phyloP scores from a whole-genome alignment of 2,888 invertebrate genomes.

The Neoaliturus tenellus region DNA sequence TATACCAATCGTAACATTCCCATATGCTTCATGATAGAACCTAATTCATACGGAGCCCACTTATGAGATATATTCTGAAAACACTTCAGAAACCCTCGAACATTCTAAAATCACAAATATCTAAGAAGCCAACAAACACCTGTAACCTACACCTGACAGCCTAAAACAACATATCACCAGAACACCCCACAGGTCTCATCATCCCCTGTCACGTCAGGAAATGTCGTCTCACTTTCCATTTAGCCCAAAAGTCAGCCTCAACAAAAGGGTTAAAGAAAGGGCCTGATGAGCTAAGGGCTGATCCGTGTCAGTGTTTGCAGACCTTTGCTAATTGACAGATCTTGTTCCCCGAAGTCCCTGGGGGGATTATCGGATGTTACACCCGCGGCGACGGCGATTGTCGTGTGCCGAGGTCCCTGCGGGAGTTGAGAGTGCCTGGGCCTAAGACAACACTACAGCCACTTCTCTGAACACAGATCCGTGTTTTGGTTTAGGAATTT shows the following conservation, averaged over 20 bases:
- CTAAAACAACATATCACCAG: not conserved
- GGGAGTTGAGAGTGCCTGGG: not conserved
- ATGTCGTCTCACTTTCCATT: conserved; percentile 6
- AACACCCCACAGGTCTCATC: conserved; percentile 6
- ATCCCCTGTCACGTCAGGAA: not conserved
- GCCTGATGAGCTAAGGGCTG: not conserved
- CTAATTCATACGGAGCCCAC: too few relatives aligned
- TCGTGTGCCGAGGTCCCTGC: not conserved
- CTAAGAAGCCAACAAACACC: not conserved
- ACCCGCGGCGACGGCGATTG: not conserved
- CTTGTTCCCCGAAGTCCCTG: not conserved
- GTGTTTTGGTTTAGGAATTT: not conserved
- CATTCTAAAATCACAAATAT: not conserved
- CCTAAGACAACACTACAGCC: not conserved
- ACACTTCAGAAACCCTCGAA: not conserved
- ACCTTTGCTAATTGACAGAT: conserved; percentile 17
- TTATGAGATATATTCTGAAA: too few relatives aligned
- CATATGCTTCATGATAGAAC: too few relatives aligned
- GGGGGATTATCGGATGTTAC: not conserved
- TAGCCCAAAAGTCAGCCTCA: not conserved
- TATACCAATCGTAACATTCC: too few relatives aligned
- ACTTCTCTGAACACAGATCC: not conserved
- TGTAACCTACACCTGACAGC: not conserved
- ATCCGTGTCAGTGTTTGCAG: conserved; percentile 11
- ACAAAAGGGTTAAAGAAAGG: conserved; percentile 14